Percentiles rank a stretch among this genome's conserved stretches.
phyloP scores from a whole-genome alignment of 2,888 invertebrate species.

The Acrobasis consociella region DNA sequence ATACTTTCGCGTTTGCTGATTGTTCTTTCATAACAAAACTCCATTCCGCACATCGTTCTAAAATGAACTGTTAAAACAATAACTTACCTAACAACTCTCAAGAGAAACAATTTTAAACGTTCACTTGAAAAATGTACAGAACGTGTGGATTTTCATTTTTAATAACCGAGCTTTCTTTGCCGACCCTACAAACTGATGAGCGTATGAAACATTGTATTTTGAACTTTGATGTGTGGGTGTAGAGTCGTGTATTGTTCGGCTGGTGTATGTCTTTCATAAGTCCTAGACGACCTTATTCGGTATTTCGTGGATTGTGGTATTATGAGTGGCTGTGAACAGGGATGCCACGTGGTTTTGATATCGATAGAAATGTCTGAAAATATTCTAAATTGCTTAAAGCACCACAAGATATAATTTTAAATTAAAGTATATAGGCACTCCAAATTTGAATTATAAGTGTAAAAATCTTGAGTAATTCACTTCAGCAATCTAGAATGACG shows the following conservation, averaged over 20 bases:
- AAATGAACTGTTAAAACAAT: slow-evolving; percentile 11
- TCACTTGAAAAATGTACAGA: slow-evolving; percentile 14
- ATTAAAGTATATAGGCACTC: not conserved
- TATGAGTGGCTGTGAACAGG: slow-evolving; percentile 29
- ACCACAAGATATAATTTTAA: slow-evolving; percentile 28
- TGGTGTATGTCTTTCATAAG: slow-evolving; percentile 26
- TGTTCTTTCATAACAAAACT: not conserved
- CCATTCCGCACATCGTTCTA: not conserved
- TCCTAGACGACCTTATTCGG: slow-evolving; percentile 41
- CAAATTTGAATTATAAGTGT: not conserved
- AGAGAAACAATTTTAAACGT: slow-evolving; percentile 18
- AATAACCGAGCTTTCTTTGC: slow-evolving; percentile 10
- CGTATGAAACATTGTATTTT: not conserved
- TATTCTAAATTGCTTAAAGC: slow-evolving; percentile 18
- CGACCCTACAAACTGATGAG: slow-evolving; percentile 15
- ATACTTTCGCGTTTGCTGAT: not conserved
- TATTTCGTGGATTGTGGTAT: slow-evolving; percentile 32
- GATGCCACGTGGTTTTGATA: not conserved
- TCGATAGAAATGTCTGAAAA: not conserved
- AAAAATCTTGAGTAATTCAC: too few relatives aligned
- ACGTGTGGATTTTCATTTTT: slow-evolving; percentile 16
- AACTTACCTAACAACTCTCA: slow-evolving; percentile 13
- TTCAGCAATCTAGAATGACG: too few relatives aligned
- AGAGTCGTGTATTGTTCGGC: not conserved
- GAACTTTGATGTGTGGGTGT: not conserved